These are phyloP conservation scores for Clinocottus analis DNA, from an alignment of 2,113 vertebrate genomes.

Conservation along the genomic window DNA sequence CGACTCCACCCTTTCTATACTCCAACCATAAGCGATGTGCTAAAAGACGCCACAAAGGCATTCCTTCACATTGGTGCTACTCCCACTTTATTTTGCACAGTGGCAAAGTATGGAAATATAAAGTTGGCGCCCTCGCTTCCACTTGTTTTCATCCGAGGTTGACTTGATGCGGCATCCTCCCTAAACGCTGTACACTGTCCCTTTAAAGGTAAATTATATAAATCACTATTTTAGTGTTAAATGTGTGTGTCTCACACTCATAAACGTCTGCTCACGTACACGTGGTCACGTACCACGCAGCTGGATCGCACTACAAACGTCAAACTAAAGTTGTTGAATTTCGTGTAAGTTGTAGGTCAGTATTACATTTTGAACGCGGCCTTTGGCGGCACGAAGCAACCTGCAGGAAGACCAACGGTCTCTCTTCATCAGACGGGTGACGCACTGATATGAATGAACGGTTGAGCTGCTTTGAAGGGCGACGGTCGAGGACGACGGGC, in stretches of 20 bases:
- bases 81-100: neutral
- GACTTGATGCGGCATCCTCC: neutral
- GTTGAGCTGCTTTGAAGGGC: neutral
- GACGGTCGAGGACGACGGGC: neutral
- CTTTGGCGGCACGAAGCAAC: neutral
- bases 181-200: neutral
- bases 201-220: neutral
- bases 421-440: neutral
- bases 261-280: no score
- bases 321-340: no score
- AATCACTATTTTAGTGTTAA: neutral
- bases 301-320: no score
- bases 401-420: neutral
- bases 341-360: neutral
- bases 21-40: constrained; percentile 19
- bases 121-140: neutral
- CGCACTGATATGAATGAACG: neutral
- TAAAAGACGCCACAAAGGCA: constrained; percentile 3
- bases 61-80: constrained; percentile 30
- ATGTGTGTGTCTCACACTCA: neutral
- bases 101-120: neutral
- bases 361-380: neutral
- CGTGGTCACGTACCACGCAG: no score
- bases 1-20: neutral
- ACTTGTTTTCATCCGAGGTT: neutral